Evolutionary conservation across 53 echinoderm and acorn worm species (phyloP), one percentile per base, ranked within the genome.

Genomic region (Zoroaster sp.): DNA sequence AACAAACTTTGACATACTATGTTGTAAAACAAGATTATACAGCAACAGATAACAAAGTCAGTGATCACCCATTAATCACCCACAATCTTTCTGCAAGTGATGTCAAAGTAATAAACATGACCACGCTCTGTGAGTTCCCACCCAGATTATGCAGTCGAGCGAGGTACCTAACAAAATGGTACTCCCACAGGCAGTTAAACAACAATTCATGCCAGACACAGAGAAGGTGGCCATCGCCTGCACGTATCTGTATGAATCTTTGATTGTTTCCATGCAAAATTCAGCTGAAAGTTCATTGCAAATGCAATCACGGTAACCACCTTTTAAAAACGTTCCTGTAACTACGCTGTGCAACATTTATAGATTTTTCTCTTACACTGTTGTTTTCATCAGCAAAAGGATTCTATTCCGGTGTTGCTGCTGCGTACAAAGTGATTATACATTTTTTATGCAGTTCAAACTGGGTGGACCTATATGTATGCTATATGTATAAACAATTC

Each of bases 231-330:
- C 81, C 37, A 66, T 30, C 21, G 40, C 40, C 66, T 17, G 81
- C 81, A 85, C 71, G 85, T 71, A 70, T 33, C 35, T 15, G 70
- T 4, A 85, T 85, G 47, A 85, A 85, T 85, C 39, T 70, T 85
- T 85, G 70, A 85, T 85, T 47, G 5, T 66, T 33, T 20, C 66
- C 85, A 85, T 71, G 85, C 85, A 85, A 85, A 69, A 70, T 85
- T 85, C 41, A 85, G 68, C 30, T 17, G 66, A 8, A 15, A 37
- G 41, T 66, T 67, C 81, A 67, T 81, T 70, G 43, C 36, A 68
- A 85, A 71, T 70, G 70, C 85, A 85, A 85, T 85, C 85, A 85
- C 85, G 37, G 85, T 70, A 66, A 46, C 70, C 51, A 30, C 71
- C 85, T 66, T 53, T 71, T 71, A 69, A 68, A 71, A 77, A 49